Evolutionary conservation across 2,888 invertebrate species (phyloP).

Genomic region (Miltochrista miniata): DNA sequence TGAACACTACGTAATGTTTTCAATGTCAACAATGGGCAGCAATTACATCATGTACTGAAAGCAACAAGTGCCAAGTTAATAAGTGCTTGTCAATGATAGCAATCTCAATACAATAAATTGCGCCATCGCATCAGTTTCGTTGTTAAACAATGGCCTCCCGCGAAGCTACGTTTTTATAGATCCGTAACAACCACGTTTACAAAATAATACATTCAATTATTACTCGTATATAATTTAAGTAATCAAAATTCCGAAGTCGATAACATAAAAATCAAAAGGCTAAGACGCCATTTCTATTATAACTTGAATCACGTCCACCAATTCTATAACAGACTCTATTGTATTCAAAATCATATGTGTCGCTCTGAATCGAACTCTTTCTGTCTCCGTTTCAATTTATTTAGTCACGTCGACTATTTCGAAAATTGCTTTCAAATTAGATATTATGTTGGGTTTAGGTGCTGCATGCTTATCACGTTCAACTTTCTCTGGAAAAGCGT

Average conservation of each 20-base stretch:
- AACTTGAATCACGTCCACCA: conserved; percentile 6
- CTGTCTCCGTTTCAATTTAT: conserved; percentile 39
- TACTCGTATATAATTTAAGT: background rate
- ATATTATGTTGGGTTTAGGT: conserved; percentile 30
- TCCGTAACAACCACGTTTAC: background rate
- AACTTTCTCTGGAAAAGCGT: conserved; percentile 65
- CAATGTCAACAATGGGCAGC: background rate
- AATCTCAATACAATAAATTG: background rate
- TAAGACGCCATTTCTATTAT: background rate
- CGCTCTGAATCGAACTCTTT: conserved; percentile 30
- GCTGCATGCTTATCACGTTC: conserved; percentile 67
- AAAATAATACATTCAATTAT: background rate
- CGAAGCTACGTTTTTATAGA: background rate
- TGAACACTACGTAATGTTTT: background rate
- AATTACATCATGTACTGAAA: background rate
- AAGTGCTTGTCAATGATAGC: background rate
- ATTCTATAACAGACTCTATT: conserved; percentile 10
- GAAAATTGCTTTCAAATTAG: conserved; percentile 54
- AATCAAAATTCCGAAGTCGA: background rate
- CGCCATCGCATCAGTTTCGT: background rate
- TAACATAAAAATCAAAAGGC: background rate
- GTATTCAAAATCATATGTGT: conserved; percentile 20
- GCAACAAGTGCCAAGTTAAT: background rate
- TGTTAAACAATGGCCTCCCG: background rate
- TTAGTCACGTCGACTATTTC: conserved; percentile 57